Conservation (phyloP, 2,888 invertebrate species). For the Phorcus lineatus region DNA sequence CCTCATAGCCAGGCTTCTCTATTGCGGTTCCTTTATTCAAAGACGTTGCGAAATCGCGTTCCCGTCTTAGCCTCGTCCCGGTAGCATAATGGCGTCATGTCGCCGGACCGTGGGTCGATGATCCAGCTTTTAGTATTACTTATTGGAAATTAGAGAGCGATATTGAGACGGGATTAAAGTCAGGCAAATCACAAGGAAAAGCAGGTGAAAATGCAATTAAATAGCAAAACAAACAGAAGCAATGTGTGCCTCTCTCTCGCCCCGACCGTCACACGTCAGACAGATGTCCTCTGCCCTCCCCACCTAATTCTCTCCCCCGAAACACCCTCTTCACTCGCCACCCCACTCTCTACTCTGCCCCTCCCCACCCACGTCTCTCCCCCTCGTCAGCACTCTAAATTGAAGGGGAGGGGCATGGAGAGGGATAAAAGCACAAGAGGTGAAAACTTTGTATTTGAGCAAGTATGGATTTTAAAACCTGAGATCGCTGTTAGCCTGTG, state of each 20-base stretch:
- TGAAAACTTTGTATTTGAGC: conserved; percentile 26
- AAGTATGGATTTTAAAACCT: conserved; percentile 25
- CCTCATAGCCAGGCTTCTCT: neutral
- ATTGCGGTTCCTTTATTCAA: neutral
- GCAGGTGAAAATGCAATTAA: conserved; percentile 27
- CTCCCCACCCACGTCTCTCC: neutral
- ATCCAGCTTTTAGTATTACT: conserved; percentile 10
- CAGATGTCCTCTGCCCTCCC: neutral
- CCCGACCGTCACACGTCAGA: neutral
- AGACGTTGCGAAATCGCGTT: neutral
- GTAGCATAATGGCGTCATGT: neutral
- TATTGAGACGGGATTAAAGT: conserved; percentile 13
- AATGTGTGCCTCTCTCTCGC: neutral
- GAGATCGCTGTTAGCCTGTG: neutral
- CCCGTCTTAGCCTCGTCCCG: neutral
- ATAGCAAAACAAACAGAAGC: conserved; percentile 17
- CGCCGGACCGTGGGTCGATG: neutral
- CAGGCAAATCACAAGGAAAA: neutral
- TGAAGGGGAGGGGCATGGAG: conserved; percentile 17
- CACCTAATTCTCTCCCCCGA: neutral
- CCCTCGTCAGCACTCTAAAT: neutral
- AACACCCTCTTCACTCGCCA: neutral
- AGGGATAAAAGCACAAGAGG: conserved; percentile 19
- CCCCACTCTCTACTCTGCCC: neutral
- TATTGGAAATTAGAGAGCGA: conserved; percentile 4